Conservation (phyloP, 2,888 invertebrate genomes). For the Molanna angustata region DNA sequence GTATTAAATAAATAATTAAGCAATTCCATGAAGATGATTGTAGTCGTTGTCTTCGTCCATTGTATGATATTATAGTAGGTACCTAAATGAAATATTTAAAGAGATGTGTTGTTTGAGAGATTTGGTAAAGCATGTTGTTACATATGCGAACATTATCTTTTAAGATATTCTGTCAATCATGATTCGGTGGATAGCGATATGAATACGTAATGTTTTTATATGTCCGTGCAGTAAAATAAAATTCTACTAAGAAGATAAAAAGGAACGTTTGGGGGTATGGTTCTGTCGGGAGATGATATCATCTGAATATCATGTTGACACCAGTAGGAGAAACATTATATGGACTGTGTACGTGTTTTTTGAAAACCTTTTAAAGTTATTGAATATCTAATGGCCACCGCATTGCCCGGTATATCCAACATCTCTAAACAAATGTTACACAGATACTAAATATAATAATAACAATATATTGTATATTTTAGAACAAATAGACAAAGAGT, state of each 20-base stretch:
- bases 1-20: too few species aligned
- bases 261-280: conserved; percentile 25
- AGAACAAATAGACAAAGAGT: too few species aligned
- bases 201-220: conserved; percentile 20
- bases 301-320: conserved; percentile 33
- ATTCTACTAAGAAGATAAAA: conserved; percentile 26
- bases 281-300: conserved; percentile 28
- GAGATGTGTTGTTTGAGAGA: neutral
- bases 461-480: too few species aligned
- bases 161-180: conserved; percentile 30
- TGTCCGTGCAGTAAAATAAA: conserved; percentile 19
- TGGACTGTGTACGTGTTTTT: conserved; percentile 33
- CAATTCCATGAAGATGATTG: too few species aligned
- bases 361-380: conserved; percentile 34
- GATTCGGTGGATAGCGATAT: conserved; percentile 18
- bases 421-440: too few species aligned
- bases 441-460: too few species aligned
- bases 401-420: too few species aligned
- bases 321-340: conserved; percentile 29
- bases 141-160: neutral
- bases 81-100: too few species aligned
- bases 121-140: neutral
- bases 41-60: too few species aligned
- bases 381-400: conserved; percentile 32
- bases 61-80: too few species aligned